These are phyloP conservation scores for Pogonophryne albipinna DNA, from an alignment of 2,797 vertebrate genomes.

Conservation along the genomic window DNA sequence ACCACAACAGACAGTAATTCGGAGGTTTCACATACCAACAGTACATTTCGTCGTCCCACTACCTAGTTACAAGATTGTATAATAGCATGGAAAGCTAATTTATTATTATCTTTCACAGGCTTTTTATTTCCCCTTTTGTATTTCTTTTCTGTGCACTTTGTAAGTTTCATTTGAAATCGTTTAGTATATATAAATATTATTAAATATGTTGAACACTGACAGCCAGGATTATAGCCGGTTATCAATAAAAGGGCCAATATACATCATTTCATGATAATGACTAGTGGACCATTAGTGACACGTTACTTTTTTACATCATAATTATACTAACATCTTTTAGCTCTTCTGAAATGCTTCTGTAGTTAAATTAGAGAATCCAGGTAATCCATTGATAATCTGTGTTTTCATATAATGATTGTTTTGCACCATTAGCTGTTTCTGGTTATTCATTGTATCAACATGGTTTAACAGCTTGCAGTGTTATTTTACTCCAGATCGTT, in stretches of 20 bases:
- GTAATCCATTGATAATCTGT: conserved; percentile 44
- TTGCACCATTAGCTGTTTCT: conserved; percentile 65
- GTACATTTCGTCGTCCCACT: conserved; percentile 45
- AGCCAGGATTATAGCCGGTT: conserved; percentile 52
- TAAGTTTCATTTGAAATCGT: conserved; percentile 58
- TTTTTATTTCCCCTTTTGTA: conserved; percentile 62
- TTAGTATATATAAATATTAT: conserved; percentile 41
- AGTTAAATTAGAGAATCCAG: conserved; percentile 43
- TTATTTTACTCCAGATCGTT: conserved; percentile 56
- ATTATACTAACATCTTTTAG: conserved; percentile 42
- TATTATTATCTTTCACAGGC: conserved; percentile 62
- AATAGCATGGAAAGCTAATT: conserved; percentile 60
- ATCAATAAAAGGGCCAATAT: conserved; percentile 66
- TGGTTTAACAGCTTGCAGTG: conserved; percentile 58
- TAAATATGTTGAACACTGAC: conserved; percentile 66
- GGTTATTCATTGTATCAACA: conserved; percentile 49
- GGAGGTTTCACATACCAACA: conserved; percentile 33
- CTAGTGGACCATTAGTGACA: conserved; percentile 72
- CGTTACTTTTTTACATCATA: conserved; percentile 28
- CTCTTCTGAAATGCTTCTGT: conserved; percentile 58
- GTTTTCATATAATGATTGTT: conserved; percentile 54
- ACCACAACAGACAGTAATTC: conserved; percentile 10
- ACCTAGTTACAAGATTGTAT: conserved; percentile 64
- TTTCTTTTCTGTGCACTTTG: conserved; percentile 78
- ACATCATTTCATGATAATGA: conserved; percentile 28